These are phyloP conservation scores for Megaustenia siamemsis DNA, from an alignment of 2,888 invertebrate genomes.

Conservation along the genomic window DNA sequence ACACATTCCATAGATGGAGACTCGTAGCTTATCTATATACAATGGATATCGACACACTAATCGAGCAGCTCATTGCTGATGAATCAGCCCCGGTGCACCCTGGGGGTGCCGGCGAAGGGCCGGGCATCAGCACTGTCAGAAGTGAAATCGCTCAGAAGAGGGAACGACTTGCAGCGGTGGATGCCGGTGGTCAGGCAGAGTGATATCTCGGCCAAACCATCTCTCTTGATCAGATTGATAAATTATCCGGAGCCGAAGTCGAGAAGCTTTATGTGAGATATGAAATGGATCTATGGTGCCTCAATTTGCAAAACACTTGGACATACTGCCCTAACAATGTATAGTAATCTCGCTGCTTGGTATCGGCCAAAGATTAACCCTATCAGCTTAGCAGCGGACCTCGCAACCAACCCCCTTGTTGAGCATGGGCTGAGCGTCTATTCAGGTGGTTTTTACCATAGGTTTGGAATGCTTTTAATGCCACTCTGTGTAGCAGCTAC, in stretches of 20 bases:
- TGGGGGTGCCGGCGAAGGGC: too few relatives aligned
- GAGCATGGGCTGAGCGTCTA: background rate
- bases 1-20: background rate
- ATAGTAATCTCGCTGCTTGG: background rate
- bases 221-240: background rate
- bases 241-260: background rate
- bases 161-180: background rate
- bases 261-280: conserved; percentile 10
- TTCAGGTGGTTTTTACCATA: background rate
- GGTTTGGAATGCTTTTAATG: background rate
- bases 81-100: too few relatives aligned
- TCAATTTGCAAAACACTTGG: background rate
- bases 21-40: too few relatives aligned
- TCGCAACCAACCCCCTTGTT: background rate
- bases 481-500: background rate
- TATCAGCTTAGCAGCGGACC: background rate
- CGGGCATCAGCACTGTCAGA: too few relatives aligned
- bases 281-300: background rate
- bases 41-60: background rate
- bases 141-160: background rate
- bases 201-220: background rate
- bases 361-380: background rate
- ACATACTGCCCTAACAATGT: background rate
- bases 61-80: background rate
- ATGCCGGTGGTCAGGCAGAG: background rate